phyloP scores from a whole-genome alignment of 2,888 invertebrate genomes.

The Napeogenes inachia region DNA sequence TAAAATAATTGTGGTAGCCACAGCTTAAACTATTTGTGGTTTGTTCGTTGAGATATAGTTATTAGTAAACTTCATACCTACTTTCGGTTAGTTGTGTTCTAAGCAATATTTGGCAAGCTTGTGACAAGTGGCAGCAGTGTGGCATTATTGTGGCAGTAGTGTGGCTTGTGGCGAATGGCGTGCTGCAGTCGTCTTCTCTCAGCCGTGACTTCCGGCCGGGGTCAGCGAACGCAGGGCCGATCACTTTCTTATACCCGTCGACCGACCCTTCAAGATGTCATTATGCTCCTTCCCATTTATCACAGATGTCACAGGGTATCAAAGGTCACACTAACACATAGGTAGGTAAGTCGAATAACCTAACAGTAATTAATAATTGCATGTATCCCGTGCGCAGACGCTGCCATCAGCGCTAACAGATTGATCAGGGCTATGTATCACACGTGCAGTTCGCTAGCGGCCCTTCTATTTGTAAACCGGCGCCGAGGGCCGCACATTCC shows the following conservation, averaged over 20 bases:
- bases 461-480: constrained; percentile 77
- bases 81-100: neutral
- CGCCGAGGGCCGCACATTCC: constrained; percentile 75
- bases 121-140: neutral
- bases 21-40: too few relatives aligned
- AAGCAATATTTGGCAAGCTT: neutral
- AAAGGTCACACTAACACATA: too few relatives aligned
- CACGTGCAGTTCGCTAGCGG: constrained; percentile 71
- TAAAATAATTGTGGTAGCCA: too few relatives aligned
- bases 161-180: constrained; percentile 31
- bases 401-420: constrained; percentile 66
- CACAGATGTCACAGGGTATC: too few relatives aligned
- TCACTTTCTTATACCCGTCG: constrained; percentile 57
- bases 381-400: constrained; percentile 38
- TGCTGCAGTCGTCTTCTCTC: constrained; percentile 63
- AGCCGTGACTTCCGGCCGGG: constrained; percentile 70
- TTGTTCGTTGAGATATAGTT: neutral
- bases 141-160: neutral
- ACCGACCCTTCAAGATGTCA: constrained; percentile 67
- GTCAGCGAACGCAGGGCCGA: constrained; percentile 70
- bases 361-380: neutral
- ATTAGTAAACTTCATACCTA: neutral
- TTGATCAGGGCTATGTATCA: constrained; percentile 71
- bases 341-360: too few relatives aligned
- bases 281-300: constrained; percentile 42